phyloP scores from a whole-genome alignment of 2,113 vertebrate species.

The Oreochromis niloticus region DNA sequence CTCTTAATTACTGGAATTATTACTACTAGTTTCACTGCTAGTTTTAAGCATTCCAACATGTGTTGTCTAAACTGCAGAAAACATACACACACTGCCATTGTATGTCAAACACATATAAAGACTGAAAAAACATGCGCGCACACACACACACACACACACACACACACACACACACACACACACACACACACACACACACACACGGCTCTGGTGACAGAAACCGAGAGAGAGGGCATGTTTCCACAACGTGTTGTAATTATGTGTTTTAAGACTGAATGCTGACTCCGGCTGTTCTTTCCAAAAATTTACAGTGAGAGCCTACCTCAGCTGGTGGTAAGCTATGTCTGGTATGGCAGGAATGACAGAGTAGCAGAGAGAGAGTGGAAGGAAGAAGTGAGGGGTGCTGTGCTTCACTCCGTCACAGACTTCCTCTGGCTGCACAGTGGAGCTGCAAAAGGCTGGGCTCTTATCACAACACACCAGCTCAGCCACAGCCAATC shows the following conservation, averaged over 20 bases:
- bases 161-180: not conserved
- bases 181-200: not conserved
- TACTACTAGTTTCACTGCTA: not conserved
- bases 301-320: not conserved
- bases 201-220: not conserved
- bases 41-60: not conserved
- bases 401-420: not conserved
- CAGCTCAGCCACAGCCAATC: not conserved
- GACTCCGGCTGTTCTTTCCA: slow-evolving; percentile 38
- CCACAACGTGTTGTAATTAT: slow-evolving; percentile 36
- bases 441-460: slow-evolving; percentile 11
- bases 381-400: not conserved
- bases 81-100: not conserved
- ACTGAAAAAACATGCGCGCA: not conserved
- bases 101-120: not conserved
- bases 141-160: not conserved
- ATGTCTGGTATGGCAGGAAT: slow-evolving; percentile 56
- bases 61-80: not conserved
- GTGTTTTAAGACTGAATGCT: slow-evolving; percentile 41
- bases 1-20: not conserved
- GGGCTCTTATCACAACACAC: slow-evolving; percentile 12
- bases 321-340: slow-evolving; percentile 46
- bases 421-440: slow-evolving; percentile 24
- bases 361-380: not conserved
- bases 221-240: not conserved